Conservation (phyloP, 30 jellyfish, hydroid and myxozoan species). For the Rhopilema esculentum region DNA sequence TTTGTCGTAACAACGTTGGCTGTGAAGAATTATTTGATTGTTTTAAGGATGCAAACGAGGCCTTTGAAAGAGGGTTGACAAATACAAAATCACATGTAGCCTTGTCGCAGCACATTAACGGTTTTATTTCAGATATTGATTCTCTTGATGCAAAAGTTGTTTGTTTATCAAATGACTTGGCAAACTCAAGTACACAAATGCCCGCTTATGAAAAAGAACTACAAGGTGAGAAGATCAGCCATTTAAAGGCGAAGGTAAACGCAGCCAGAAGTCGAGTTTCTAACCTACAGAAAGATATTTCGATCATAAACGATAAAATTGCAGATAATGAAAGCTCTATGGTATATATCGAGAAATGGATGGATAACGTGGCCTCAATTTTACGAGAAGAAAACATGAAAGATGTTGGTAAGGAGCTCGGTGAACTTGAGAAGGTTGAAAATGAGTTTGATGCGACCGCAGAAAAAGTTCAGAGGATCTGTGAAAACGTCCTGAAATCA, state of each 20-base stretch:
- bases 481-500: background rate
- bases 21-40: background rate
- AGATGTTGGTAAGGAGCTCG: background rate
- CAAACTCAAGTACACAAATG: background rate
- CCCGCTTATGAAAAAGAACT: background rate
- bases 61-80: background rate
- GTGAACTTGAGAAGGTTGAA: conserved; percentile 13
- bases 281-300: background rate
- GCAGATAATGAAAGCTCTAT: background rate
- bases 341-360: conserved; percentile 1
- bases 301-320: background rate
- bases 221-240: background rate
- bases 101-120: background rate
- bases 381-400: background rate
- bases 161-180: background rate
- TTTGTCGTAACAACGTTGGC: background rate
- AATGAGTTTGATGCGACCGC: conserved; percentile 10
- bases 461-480: conserved; percentile 8
- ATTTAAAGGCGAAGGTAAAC: background rate
- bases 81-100: background rate
- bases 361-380: background rate
- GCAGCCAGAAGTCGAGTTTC: background rate
- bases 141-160: background rate
- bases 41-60: background rate
- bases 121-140: background rate